Conservation (phyloP, 2,888 invertebrate genomes). For the Melitaea athalia region DNA sequence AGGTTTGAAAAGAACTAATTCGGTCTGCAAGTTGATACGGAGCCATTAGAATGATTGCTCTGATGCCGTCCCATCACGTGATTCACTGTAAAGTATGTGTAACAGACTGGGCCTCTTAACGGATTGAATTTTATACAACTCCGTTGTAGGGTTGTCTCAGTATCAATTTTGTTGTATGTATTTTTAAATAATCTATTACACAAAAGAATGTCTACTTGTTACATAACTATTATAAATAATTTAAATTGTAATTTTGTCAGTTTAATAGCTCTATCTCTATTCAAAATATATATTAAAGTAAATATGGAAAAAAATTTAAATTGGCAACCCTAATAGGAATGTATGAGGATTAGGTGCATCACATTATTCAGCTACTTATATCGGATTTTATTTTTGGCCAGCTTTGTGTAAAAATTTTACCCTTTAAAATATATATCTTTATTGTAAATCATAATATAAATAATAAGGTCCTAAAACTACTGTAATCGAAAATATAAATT, state of each 20-base stretch:
- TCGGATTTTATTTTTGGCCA: conserved; percentile 29
- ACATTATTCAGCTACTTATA: conserved; percentile 31
- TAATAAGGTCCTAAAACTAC: too few species aligned
- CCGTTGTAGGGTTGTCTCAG: conserved; percentile 24
- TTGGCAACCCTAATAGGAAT: conserved; percentile 26
- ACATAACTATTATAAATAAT: too few species aligned
- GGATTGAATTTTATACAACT: conserved; percentile 69
- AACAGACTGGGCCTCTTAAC: conserved; percentile 66
- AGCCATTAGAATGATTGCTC: conserved; percentile 77
- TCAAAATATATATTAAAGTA: too few species aligned
- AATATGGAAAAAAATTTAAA: neutral
- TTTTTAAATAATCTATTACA: neutral
- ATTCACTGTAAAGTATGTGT: conserved; percentile 48
- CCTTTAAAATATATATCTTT: neutral
- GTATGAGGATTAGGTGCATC: conserved; percentile 32
- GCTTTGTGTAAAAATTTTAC: conserved; percentile 9
- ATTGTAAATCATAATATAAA: too few species aligned
- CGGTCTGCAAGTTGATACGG: conserved; percentile 64
- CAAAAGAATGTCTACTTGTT: too few species aligned
- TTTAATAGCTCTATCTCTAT: neutral
- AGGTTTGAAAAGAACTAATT: conserved; percentile 76
- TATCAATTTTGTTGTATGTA: neutral
- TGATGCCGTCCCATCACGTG: conserved; percentile 68
- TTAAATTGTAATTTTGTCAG: too few species aligned
- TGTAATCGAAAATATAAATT: too few species aligned